phyloP scores from a whole-genome alignment of 37 sponge, comb jelly and placozoan genomes.

The Chondrilla cf. caribensis region DNA sequence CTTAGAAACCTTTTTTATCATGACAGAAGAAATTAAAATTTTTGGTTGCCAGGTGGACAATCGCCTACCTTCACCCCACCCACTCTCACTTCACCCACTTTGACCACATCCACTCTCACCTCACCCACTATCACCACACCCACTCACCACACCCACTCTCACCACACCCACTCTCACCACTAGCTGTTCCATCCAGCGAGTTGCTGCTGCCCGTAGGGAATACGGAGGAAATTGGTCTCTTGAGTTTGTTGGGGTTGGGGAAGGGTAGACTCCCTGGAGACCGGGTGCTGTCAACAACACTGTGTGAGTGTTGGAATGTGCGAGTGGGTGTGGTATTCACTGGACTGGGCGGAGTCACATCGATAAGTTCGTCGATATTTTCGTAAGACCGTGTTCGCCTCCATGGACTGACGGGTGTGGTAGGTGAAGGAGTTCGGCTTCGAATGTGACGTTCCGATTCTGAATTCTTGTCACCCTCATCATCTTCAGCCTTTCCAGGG shows the following conservation, averaged over 20 bases:
- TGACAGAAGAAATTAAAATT: no score
- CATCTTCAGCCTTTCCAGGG: background rate
- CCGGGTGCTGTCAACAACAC: background rate
- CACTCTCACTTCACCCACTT: no score
- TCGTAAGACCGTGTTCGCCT: slow-evolving; percentile 11
- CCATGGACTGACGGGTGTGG: background rate
- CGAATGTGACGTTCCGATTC: background rate
- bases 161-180: background rate
- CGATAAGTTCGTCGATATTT: background rate
- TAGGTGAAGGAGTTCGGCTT: background rate
- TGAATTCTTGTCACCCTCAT: background rate
- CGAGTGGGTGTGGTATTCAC: background rate
- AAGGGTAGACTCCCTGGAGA: background rate
- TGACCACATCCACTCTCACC: no score
- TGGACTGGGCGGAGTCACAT: slow-evolving; percentile 2
- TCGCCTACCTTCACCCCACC: no score
- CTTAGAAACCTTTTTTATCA: no score
- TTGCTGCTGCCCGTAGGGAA: background rate
- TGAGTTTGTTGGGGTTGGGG: background rate
- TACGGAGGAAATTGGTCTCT: background rate
- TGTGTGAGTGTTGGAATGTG: slow-evolving; percentile 2
- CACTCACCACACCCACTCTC: background rate
- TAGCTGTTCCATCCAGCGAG: background rate
- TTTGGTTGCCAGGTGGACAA: no score
- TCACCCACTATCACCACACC: background rate